Evolutionary conservation across 1,140 invertebrate species (phyloP).

Genomic region (Drosophila kohkoa): DNA sequence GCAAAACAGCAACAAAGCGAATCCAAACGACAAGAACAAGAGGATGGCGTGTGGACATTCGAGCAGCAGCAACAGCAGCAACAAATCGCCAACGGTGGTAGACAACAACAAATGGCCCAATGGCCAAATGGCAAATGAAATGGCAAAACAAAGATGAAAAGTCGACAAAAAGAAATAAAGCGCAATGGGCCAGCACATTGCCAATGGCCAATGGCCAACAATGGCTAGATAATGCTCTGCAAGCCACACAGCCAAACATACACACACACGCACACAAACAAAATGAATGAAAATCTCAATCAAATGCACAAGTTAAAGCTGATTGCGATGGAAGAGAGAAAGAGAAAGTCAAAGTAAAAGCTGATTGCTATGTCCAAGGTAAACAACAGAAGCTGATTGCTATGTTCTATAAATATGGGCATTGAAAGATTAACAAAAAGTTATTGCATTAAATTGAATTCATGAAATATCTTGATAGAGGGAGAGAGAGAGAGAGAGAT

Average conservation of each 20-base stretch:
- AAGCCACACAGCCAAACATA: background rate
- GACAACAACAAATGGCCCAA: conserved; percentile 39
- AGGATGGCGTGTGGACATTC: conserved; percentile 11
- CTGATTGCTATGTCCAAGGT: background rate
- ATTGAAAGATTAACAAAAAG: too few species aligned
- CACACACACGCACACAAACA: background rate
- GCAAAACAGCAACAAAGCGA: background rate
- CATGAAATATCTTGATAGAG: too few species aligned
- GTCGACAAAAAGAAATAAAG: conserved; percentile 49
- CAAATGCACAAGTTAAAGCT: background rate
- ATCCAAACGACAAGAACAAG: conserved; percentile 22
- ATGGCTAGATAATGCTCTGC: conserved; percentile 11
- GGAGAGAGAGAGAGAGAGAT: background rate
- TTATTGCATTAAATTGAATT: too few species aligned
- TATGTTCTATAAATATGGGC: too few species aligned
- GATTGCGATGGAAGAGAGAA: background rate
- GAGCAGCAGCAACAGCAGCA: conserved; percentile 16
- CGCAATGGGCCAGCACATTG: conserved; percentile 24
- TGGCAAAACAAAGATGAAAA: conserved; percentile 72
- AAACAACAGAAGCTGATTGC: background rate
- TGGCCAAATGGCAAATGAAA: conserved; percentile 71
- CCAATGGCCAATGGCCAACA: conserved; percentile 20
- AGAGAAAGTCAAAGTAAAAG: background rate
- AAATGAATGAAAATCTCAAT: background rate
- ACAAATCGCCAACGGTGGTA: conserved; percentile 43